A percentile compares a stretch with the other conserved stretches of the same genome.
These are phyloP conservation scores for Lepisosteus oculatus DNA, from an alignment of 2,113 vertebrate species.

Conservation along the genomic window DNA sequence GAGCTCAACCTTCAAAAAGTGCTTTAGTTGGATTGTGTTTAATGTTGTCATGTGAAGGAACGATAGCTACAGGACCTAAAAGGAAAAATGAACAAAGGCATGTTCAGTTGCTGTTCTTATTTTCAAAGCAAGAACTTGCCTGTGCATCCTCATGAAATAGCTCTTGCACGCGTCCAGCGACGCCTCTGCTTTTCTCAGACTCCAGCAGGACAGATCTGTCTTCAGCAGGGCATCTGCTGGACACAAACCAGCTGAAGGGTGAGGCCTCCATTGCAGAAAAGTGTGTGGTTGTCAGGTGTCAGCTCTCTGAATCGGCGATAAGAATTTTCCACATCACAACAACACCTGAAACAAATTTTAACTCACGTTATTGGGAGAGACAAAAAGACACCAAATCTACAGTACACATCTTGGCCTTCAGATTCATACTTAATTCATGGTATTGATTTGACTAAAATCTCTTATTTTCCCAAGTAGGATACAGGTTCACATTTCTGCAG, in stretches of 20 bases:
- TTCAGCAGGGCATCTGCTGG: conserved; percentile 1
- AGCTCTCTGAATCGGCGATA: conserved; percentile 1
- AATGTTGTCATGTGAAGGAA: too few relatives aligned
- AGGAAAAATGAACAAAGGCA: too few relatives aligned
- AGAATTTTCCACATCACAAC: neutral
- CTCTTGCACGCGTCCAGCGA: conserved; percentile 65
- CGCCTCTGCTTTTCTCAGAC: conserved; percentile 12
- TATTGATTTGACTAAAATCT: too few relatives aligned
- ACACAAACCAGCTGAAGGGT: conserved; percentile 28
- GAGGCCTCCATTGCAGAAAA: conserved; percentile 40
- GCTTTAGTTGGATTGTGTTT: too few relatives aligned
- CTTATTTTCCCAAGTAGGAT: too few relatives aligned
- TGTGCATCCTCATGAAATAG: conserved; percentile 92
- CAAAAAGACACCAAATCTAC: too few relatives aligned
- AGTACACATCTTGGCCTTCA: too few relatives aligned
- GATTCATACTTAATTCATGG: too few relatives aligned
- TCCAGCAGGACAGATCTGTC: conserved; percentile 19
- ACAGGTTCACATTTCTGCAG: too few relatives aligned
- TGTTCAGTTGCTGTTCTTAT: too few relatives aligned
- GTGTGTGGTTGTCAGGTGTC: conserved; percentile 9
- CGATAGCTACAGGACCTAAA: too few relatives aligned
- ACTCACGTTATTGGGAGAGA: neutral
- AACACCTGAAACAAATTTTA: neutral
- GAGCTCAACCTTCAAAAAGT: too few relatives aligned
- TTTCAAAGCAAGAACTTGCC: conserved; percentile 51